Conservation (phyloP, 2,888 invertebrate species). For the Pocota personata region DNA sequence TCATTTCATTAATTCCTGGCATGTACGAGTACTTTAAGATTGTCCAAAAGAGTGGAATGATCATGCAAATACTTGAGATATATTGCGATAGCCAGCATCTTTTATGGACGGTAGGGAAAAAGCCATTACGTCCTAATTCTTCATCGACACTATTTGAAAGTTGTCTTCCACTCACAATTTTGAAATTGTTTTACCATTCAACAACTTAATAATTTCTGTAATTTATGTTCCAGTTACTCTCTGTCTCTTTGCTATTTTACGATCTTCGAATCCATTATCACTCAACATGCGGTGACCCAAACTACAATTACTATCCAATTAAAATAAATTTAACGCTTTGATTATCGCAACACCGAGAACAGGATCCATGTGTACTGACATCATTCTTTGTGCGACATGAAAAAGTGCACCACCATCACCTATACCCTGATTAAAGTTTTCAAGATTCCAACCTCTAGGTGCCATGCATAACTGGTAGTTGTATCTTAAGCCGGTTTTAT, state of each 20-base stretch:
- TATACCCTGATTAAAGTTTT: slow-evolving; percentile 10
- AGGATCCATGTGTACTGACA: slow-evolving; percentile 13
- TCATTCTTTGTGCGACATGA: neutral
- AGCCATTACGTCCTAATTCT: too few relatives aligned
- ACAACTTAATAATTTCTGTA: neutral
- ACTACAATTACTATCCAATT: neutral
- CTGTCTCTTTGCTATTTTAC: neutral
- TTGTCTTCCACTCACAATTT: neutral
- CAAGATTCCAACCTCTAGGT: slow-evolving; percentile 11
- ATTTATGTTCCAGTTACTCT: neutral
- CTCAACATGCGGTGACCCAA: neutral
- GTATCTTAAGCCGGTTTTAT: slow-evolving; percentile 16
- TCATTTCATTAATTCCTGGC: too few relatives aligned
- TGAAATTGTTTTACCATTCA: neutral
- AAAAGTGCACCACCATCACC: slow-evolving; percentile 7
- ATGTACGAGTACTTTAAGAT: too few relatives aligned
- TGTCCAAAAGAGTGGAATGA: too few relatives aligned
- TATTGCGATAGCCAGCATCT: too few relatives aligned
- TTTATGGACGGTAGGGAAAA: too few relatives aligned
- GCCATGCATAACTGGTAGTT: neutral
- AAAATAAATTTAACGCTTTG: neutral
- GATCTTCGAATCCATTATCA: neutral
- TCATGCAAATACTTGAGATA: too few relatives aligned
- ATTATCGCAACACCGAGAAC: neutral
- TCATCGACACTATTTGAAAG: too few relatives aligned